Base-by-base conservation (phyloP, 2,113 vertebrate species). In the Dipodomys merriami region DNA sequence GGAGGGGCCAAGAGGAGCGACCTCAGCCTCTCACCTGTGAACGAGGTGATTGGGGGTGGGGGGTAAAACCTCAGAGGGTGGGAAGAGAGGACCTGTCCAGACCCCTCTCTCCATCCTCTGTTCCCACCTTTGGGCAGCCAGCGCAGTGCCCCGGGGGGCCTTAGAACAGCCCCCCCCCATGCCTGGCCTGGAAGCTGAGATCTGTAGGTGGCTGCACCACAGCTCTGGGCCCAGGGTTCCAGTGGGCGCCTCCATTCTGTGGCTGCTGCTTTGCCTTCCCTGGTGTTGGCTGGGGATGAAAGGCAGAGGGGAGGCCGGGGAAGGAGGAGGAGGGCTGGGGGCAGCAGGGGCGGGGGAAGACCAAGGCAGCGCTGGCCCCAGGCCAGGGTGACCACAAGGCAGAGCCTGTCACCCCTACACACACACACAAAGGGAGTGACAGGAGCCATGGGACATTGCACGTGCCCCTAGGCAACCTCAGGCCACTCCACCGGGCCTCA, bases 261-360 rank as follows among this genome's bases (percentile, higher is more conserved):
- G 44, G 65, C 67, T 69, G 60, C 92, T 57, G 44, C 30, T 65
- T 76, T 7, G 2, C 53, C 12, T 35, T 30, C 68, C 13, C 30
- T 3, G 78, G 60, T 35, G 77, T 93, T 90, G 96, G 94, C 94
- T 57, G 20, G 2, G 23, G 93, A 96, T 96, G 20, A 97, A 96
- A 95, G 92, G 23, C 73, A 18, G n/a, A 74, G 33, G 29, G 33
- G 62, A 27, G 35, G 67, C 81, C 64, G 76, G 71, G 20, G 53
- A 12, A 19, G 23, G 25, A 30, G 49, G 69, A 57, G 33, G 27
- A 11, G 11, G 2, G 0, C 4, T n/a, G 9, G 20, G 39, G 39
- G 39, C 39, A 39, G n/a, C n/a, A n/a, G n/a, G n/a, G n/a, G n/a
- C n/a, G 33, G 2, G 68, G 30, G 22, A 13, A 7, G 4, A 1